Conservation (phyloP, 2,888 invertebrate genomes). For the Andrena minutula region DNA sequence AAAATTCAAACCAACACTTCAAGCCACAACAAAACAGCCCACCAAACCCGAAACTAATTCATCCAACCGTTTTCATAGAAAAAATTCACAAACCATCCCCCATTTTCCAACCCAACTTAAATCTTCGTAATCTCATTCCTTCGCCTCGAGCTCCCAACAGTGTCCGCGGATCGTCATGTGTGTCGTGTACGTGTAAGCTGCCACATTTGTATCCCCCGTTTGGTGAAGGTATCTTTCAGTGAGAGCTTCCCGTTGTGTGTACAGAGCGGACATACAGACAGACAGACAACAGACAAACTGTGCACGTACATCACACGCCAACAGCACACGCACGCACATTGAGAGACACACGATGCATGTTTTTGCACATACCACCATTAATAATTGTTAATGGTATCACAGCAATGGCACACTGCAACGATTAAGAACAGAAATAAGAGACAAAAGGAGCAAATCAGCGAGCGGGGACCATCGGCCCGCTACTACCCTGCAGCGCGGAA, state of each 20-base stretch:
- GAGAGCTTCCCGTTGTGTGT: constrained; percentile 31
- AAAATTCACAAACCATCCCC: too few species aligned
- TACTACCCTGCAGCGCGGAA: neutral
- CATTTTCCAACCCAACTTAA: neutral
- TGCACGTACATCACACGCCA: constrained; percentile 58
- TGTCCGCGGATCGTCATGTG: neutral
- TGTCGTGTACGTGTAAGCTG: constrained; percentile 22
- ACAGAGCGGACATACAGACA: constrained; percentile 36
- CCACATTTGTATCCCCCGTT: constrained; percentile 15
- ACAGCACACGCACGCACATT: constrained; percentile 72
- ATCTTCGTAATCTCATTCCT: neutral
- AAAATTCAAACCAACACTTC: too few species aligned
- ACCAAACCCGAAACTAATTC: too few species aligned
- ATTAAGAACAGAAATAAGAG: constrained; percentile 61
- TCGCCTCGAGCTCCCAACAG: constrained; percentile 2
- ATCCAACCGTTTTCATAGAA: too few species aligned
- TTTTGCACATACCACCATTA: constrained; percentile 65
- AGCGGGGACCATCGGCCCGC: neutral
- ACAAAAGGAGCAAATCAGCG: constrained; percentile 43
- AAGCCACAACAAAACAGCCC: too few species aligned
- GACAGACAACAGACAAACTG: constrained; percentile 43
- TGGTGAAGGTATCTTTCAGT: constrained; percentile 6
- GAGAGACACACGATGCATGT: constrained; percentile 73
- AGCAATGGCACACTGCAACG: constrained; percentile 83
- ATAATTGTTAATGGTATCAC: constrained; percentile 73